phyloP scores from a whole-genome alignment of 2,113 vertebrate species.

The Carollia perspicillata region DNA sequence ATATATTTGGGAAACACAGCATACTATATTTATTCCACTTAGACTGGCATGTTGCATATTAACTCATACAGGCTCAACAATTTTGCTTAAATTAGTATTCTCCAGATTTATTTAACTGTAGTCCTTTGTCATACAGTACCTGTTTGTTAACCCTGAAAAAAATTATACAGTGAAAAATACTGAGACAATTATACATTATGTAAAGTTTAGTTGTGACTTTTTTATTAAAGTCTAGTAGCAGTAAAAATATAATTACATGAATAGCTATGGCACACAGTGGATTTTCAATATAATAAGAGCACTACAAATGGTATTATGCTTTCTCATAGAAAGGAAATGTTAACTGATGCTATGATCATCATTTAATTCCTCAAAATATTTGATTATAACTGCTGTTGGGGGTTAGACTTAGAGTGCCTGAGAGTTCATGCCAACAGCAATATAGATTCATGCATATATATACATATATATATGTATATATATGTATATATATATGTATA shows the following conservation, averaged over 20 bases:
- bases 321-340: not conserved
- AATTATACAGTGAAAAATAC: not conserved
- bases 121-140: not conserved
- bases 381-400: not conserved
- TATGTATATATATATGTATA: rapidly evolving
- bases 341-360: not conserved
- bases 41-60: not conserved
- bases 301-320: not conserved
- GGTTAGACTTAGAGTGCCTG: not conserved
- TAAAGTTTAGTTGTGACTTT: constrained; percentile 23
- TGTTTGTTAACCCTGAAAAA: not conserved
- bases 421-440: not conserved
- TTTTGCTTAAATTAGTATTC: not conserved
- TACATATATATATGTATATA: not conserved
- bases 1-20: not conserved
- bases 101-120: constrained; percentile 8
- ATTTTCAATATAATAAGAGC: constrained; percentile 14
- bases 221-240: not conserved
- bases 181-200: constrained; percentile 10
- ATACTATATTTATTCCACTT: not conserved
- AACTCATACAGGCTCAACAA: not conserved
- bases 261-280: not conserved
- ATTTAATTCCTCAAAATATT: not conserved
- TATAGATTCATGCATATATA: not conserved
- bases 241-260: not conserved